phyloP scores from a whole-genome alignment of 1,140 invertebrate genomes.

The Hetaerina americana region DNA sequence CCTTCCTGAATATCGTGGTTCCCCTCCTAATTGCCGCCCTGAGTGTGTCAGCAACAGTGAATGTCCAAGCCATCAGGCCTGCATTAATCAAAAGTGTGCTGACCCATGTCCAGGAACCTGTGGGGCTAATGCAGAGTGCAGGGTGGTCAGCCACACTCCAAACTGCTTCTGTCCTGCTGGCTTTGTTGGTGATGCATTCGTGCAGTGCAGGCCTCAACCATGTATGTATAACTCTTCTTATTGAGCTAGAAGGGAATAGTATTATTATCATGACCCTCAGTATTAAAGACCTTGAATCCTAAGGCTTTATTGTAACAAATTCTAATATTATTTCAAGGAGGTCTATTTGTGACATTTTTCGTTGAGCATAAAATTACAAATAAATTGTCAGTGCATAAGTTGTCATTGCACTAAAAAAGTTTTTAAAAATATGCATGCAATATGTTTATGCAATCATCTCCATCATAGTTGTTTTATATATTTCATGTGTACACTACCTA shows the following conservation, averaged over 20 bases:
- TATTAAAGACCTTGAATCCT: too few species aligned
- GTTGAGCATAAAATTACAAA: not conserved
- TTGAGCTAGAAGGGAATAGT: too few species aligned
- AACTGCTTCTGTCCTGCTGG: constrained; percentile 38
- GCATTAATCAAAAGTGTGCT: constrained; percentile 44
- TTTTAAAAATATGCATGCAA: not conserved
- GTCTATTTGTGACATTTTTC: too few species aligned
- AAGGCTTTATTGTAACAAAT: too few species aligned
- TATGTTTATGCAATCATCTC: too few species aligned
- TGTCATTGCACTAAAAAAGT: not conserved
- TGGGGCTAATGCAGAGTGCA: constrained; percentile 43
- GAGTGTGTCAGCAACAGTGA: constrained; percentile 56
- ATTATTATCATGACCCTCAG: too few species aligned
- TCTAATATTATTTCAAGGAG: too few species aligned
- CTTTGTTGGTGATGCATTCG: constrained; percentile 35
- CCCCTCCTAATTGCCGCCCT: constrained; percentile 47
- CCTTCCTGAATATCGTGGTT: constrained; percentile 39
- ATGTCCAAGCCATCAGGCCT: constrained; percentile 44
- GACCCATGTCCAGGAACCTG: constrained; percentile 41
- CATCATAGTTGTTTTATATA: too few species aligned
- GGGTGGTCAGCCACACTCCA: constrained; percentile 39
- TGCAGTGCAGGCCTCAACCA: constrained; percentile 19
- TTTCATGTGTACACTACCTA: too few species aligned
- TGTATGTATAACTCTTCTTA: not conserved
- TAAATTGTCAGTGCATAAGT: not conserved